These are phyloP conservation scores for Aldabrachelys gigantea DNA, from an alignment of 2,113 vertebrate genomes.

Conservation along the genomic window DNA sequence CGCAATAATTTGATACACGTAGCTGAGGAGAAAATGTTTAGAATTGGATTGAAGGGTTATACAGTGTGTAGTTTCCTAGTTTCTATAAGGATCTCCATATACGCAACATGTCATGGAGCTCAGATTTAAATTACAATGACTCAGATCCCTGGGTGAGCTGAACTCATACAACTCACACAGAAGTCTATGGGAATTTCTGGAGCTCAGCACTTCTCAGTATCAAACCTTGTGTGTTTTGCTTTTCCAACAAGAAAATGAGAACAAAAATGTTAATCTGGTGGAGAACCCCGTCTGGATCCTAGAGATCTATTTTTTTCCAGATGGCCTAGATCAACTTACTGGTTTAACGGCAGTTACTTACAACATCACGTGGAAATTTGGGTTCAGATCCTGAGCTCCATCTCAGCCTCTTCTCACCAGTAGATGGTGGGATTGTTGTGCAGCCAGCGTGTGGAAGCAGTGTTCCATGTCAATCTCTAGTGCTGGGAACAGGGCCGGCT, in stretches of 20 bases:
- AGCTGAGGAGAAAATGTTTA: accelerated
- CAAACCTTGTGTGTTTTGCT: not conserved
- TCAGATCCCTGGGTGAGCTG: not conserved
- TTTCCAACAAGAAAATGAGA: not conserved
- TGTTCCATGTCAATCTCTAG: not conserved
- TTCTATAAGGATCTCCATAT: not conserved
- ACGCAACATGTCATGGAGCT: not conserved
- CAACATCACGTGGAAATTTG: not conserved
- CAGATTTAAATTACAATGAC: not conserved
- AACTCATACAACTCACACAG: accelerated
- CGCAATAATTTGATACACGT: not conserved
- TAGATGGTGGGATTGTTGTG: not conserved
- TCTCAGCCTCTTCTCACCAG: not conserved
- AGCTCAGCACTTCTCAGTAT: not conserved
- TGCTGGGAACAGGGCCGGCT: too few relatives aligned
- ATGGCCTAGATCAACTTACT: not conserved
- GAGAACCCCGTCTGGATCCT: not conserved
- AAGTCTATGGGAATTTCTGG: accelerated
- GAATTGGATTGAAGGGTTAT: accelerated
- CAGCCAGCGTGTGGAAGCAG: not conserved
- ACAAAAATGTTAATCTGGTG: not conserved
- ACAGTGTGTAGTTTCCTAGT: accelerated
- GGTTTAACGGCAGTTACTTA: accelerated
- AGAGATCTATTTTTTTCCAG: accelerated
- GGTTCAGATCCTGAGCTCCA: accelerated